phyloP scores from a whole-genome alignment of 2,113 vertebrate species.

The Tragelaphus strepsiceros region DNA sequence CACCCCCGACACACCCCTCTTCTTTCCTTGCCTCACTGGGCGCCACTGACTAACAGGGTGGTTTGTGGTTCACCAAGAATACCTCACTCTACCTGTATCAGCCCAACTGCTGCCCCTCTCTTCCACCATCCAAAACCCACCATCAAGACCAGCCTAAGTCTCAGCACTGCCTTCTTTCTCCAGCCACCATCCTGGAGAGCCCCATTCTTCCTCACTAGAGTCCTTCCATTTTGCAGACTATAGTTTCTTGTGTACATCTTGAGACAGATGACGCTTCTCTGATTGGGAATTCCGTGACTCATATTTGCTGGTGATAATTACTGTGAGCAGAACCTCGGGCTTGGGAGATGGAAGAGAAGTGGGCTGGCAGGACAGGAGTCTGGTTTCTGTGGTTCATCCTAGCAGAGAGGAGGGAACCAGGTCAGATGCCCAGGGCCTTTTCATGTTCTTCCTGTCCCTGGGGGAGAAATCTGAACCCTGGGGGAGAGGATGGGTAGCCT shows the following conservation, averaged over 20 bases:
- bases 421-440: not conserved
- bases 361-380: not conserved
- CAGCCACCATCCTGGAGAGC: too few species aligned
- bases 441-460: rapidly evolving
- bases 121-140: not conserved
- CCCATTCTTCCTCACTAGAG: not conserved
- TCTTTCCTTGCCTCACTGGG: not conserved
- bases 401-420: not conserved
- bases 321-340: not conserved
- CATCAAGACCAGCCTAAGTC: not conserved
- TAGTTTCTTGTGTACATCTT: not conserved
- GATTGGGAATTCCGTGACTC: not conserved
- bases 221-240: not conserved
- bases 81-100: not conserved
- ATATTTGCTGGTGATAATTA: not conserved
- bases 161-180: not conserved
- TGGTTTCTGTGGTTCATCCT: not conserved
- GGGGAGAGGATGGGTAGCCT: not conserved
- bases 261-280: not conserved
- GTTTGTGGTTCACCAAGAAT: not conserved
- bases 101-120: not conserved
- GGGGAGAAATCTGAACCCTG: not conserved
- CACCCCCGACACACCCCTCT: not conserved
- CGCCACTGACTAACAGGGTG: not conserved
- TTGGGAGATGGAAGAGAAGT: not conserved